Conservation (phyloP, 2,888 invertebrate genomes). For the Scrobipalpa atriplicella region DNA sequence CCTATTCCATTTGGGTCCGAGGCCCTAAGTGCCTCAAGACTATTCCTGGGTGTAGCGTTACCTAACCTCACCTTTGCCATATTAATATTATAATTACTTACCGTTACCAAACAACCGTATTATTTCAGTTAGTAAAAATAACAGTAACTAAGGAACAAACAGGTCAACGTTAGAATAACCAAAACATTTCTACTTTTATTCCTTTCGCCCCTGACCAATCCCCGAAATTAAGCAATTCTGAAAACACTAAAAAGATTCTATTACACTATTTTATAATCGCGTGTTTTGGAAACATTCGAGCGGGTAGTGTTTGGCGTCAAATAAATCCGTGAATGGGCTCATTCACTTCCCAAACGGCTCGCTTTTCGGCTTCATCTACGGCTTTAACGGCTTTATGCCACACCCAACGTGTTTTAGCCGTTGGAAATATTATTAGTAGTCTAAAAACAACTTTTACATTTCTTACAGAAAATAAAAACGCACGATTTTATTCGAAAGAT, state of each 20-base stretch:
- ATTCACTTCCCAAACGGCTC: background rate
- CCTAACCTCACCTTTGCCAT: no score
- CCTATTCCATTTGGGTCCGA: no score
- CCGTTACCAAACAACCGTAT: no score
- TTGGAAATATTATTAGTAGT: background rate
- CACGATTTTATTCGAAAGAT: no score
- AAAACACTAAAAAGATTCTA: slow-evolving; percentile 16
- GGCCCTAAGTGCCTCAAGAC: no score
- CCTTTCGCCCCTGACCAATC: background rate
- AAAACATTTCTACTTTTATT: background rate
- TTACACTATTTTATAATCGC: slow-evolving; percentile 14
- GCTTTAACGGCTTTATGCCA: background rate
- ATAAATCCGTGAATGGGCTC: slow-evolving; percentile 2
- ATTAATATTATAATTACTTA: no score
- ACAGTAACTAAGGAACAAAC: no score
- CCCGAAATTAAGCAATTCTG: slow-evolving; percentile 5
- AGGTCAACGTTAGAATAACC: background rate
- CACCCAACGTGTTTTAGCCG: background rate
- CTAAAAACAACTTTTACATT: background rate
- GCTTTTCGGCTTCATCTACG: slow-evolving; percentile 2
- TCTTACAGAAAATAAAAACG: no score
- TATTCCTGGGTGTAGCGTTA: no score
- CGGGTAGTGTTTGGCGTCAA: background rate
- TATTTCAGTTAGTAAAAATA: no score
- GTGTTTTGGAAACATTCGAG: background rate